Base-by-base conservation (phyloP, 2,888 invertebrate genomes). In the Ecdyonurus torrentis region DNA sequence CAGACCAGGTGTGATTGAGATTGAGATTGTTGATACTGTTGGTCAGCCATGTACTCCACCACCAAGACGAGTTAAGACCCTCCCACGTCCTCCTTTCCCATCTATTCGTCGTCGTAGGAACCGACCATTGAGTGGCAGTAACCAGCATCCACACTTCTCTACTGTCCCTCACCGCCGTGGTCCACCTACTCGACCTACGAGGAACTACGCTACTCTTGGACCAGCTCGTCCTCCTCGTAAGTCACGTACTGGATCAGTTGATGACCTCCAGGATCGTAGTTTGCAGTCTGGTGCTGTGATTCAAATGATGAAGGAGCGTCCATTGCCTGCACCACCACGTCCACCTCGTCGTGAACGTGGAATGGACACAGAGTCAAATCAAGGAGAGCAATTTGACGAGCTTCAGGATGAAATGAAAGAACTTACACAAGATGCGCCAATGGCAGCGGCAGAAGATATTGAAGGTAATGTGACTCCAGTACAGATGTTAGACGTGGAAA, bases 271-370 rank as follows among this genome's bases (percentile, higher is more conserved):
- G 19, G 66, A 65, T 53, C 63, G 83, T 69, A 80, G 84, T 70
- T 75, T 90, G 59, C 83, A 86, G 66, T 87, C 88, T 22, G 89
- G 87, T 7, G 86, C 85, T 65, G 79, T 89, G 58, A 79, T 91
- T 1, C 86, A 83, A 69, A 89, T 86, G 77, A 91, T 92, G 85
- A 88, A 89, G 75, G 85, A 86, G 68, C 80, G 92, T 66, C 92
- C 92, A 0, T 74, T 92, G 67, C 92, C 92, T 1, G 85, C 92
- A 2, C 92, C 92, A 0, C 92, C 92, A 1, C 78, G 91, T 64
- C 91, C 91, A 52, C 89, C 90, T 0, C 81, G 91, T 66, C 80
- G 79, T 23, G 50, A 52, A 22, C 20, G 59, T 37, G 23, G 37
- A 19, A 5, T n/a, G 7, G 55, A 55, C n/a, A 7, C 19, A 20